Evolutionary conservation across 2,113 vertebrate genomes (phyloP), one percentile per base, ranked within the genome.

Genomic region (Anguilla rostrata): DNA sequence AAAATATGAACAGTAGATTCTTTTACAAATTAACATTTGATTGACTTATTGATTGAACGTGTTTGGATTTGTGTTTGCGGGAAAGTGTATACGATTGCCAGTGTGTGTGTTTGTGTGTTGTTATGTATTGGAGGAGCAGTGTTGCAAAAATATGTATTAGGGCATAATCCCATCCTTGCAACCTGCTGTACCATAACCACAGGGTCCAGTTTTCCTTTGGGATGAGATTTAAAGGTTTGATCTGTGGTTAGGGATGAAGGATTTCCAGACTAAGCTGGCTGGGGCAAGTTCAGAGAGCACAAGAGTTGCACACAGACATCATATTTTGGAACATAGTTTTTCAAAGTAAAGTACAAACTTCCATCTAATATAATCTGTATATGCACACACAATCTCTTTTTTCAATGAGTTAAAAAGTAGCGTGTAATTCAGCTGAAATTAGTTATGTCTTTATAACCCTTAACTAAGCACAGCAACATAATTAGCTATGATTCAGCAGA

Each of bases 151-250:
- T 66, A 66, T 66, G 60, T 66, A 66, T 66, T 66, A 66, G 60
- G 81, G 40, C 49, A 60, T 86, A 81, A 81, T 12, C 53, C 78
- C 39, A 15, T 2, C 49, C 49, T 20, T 81, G 84, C 41, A 12
- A 11, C 41, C 29, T 39, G 29, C 46, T 79, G 75, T 81, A 39
- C 49, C 85, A 20, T 39, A 82, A 81, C 53, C 53, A 22, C 34
- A 81, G 26, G n/a, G 57, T 75, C 71, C 40, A 78, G 82, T 57
- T 40, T 49, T 81, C 78, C 79, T 79, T 40, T 12, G 53, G 85
- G 56, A 41, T 63, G 39, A 81, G 40, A 86, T 46, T 82, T 43
- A 79, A 82, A 71, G 60, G 78, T 86, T 86, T 82, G 22, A 66
- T 82, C 53, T 63, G 29, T 39, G 34, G 85, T 39, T 81, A 56